Conservation (phyloP, 2,797 vertebrate species). For the Poecilia wingei region DNA sequence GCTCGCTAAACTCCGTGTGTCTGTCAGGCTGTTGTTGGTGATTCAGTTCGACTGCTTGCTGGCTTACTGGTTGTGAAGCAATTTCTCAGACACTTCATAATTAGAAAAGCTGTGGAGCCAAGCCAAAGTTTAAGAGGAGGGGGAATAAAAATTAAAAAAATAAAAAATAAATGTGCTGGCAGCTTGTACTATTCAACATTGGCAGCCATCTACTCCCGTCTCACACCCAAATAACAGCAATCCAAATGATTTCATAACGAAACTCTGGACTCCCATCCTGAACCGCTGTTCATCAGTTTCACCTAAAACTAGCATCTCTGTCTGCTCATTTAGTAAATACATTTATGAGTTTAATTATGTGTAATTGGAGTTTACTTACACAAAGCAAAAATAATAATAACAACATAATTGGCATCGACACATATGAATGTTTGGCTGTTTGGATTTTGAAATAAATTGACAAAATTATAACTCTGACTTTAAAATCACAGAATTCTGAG, state of each 20-base stretch:
- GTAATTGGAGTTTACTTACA: constrained; percentile 60
- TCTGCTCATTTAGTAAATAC: constrained; percentile 45
- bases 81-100: constrained; percentile 71
- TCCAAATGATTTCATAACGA: constrained; percentile 66
- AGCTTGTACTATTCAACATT: constrained; percentile 74
- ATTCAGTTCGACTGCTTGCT: constrained; percentile 53
- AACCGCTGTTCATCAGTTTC: constrained; percentile 31
- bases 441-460: too few relatives aligned
- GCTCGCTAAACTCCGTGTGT: constrained; percentile 51
- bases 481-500: too few relatives aligned
- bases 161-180: constrained; percentile 54
- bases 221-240: constrained; percentile 68
- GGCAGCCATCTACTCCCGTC: constrained; percentile 65
- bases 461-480: too few relatives aligned
- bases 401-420: too few relatives aligned
- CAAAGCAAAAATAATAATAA: constrained; percentile 60
- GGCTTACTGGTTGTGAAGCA: constrained; percentile 44
- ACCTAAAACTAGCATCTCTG: constrained; percentile 23
- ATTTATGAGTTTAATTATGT: constrained; percentile 50
- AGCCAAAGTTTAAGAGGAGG: constrained; percentile 64
- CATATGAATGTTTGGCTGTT: too few relatives aligned
- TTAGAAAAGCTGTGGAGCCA: constrained; percentile 69
- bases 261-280: constrained; percentile 54
- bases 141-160: not conserved
- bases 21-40: constrained; percentile 60